Evolutionary conservation across 2,113 vertebrate species (phyloP).

Genomic region (Rafetus swinhoei): DNA sequence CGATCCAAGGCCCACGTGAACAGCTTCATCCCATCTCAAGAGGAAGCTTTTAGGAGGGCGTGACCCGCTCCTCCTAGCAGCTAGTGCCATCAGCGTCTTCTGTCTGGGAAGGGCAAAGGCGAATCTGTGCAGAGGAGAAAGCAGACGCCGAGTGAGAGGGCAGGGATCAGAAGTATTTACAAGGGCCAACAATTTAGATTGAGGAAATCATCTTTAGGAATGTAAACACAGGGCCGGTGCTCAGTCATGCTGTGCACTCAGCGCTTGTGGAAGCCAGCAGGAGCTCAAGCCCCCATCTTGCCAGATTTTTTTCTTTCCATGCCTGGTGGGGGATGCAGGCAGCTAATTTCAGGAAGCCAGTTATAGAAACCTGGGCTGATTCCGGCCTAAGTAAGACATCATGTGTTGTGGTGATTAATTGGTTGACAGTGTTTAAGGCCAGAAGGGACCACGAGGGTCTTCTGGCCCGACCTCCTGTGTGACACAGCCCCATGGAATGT

Average conservation of each 20-base stretch:
- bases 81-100: neutral
- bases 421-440: neutral
- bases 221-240: neutral
- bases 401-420: rapidly evolving
- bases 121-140: neutral
- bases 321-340: neutral
- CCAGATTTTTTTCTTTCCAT: neutral
- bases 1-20: neutral
- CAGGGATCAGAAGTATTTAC: neutral
- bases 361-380: rapidly evolving
- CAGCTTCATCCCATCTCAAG: neutral
- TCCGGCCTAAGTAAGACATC: neutral
- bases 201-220: neutral
- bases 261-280: conserved; percentile 7
- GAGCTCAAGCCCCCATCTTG: neutral
- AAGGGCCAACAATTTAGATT: rapidly evolving
- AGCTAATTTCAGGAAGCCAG: neutral
- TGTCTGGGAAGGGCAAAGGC: neutral
- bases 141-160: neutral
- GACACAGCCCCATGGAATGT: too few relatives aligned
- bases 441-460: neutral
- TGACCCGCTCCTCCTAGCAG: neutral
- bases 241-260: neutral
- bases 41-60: too few relatives aligned
- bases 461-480: neutral